Evolutionary conservation across 1,140 invertebrate species (phyloP).

Genomic region (Polyergus mexicanus): DNA sequence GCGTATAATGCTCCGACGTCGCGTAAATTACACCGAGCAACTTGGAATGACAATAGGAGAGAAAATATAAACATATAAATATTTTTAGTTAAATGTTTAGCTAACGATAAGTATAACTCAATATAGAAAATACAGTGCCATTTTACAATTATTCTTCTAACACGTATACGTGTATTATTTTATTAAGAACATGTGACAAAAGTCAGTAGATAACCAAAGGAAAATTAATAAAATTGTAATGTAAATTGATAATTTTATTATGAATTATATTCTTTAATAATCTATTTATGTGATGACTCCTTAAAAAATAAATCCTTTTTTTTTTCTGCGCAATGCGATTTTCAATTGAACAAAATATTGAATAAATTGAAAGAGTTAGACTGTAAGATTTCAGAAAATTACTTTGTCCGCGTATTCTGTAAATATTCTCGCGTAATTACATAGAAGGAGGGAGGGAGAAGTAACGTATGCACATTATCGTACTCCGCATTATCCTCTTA

Average conservation of each 20-base stretch:
- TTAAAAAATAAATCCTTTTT: background rate
- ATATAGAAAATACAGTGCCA: background rate
- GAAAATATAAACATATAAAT: slow-evolving; percentile 1
- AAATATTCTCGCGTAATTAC: slow-evolving; percentile 18
- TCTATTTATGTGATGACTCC: background rate
- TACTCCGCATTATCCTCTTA: slow-evolving; percentile 36
- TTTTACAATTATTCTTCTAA: background rate
- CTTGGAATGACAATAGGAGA: background rate
- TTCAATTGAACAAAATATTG: background rate
- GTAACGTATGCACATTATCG: slow-evolving; percentile 26
- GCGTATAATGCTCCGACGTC: slow-evolving; percentile 46
- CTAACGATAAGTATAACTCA: background rate
- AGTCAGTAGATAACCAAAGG: background rate
- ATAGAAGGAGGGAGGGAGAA: background rate
- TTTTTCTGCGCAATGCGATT: background rate
- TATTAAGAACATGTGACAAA: background rate
- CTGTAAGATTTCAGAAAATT: background rate
- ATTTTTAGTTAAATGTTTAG: background rate
- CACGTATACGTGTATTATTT: background rate
- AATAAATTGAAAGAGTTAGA: slow-evolving; percentile 7
- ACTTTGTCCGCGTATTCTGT: background rate
- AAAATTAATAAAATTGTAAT: background rate
- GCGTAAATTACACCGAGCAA: slow-evolving; percentile 27
- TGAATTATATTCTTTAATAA: background rate
- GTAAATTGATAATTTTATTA: background rate